Conservation (phyloP, 2,888 invertebrate genomes). For the Pantelozetes paolii region DNA sequence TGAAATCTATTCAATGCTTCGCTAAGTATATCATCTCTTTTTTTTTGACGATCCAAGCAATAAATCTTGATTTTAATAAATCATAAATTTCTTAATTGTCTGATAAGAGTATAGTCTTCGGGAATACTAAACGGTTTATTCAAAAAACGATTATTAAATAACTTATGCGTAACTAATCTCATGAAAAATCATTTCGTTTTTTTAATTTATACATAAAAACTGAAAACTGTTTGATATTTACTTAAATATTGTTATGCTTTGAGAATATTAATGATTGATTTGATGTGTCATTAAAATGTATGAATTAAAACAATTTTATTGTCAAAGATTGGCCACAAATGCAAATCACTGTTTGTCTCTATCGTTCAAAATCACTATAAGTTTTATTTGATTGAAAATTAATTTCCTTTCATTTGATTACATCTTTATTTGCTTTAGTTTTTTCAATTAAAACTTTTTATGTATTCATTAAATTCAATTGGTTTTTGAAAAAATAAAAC, state of each 20-base stretch:
- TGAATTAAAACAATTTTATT: constrained; percentile 24
- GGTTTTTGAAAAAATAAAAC: no score
- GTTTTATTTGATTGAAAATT: no score
- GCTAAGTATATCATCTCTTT: neutral
- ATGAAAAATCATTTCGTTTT: neutral
- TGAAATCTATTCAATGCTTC: neutral
- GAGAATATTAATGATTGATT: constrained; percentile 21
- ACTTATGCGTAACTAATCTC: constrained; percentile 10
- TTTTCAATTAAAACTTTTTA: no score
- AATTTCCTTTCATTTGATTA: no score
- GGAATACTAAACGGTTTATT: constrained; percentile 1
- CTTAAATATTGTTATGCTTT: constrained; percentile 9
- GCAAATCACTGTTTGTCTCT: neutral
- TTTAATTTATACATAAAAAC: neutral
- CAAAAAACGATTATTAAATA: constrained; percentile 7
- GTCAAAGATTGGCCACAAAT: neutral
- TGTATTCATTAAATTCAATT: no score
- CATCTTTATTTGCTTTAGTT: no score
- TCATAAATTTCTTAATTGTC: constrained; percentile 22
- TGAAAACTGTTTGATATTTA: neutral
- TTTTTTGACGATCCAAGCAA: neutral
- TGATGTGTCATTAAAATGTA: constrained; percentile 17
- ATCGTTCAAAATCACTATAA: no score
- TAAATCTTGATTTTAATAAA: constrained; percentile 26
- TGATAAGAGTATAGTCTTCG: neutral